phyloP scores from a whole-genome alignment of 2,797 vertebrate genomes.

The Darevskia nairensis region DNA sequence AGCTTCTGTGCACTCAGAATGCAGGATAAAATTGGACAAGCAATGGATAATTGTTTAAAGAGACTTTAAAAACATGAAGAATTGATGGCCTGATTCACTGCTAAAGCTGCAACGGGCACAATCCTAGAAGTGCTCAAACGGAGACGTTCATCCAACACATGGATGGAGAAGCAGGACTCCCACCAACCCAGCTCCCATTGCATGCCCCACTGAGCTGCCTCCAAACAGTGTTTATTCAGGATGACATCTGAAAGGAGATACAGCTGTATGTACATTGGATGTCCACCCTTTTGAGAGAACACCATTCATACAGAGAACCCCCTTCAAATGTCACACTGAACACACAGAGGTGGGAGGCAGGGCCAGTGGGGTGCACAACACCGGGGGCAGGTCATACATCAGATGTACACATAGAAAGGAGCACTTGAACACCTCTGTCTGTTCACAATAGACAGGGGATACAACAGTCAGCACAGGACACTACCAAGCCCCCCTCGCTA shows the following conservation, averaged over 20 bases:
- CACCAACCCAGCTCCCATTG: not conserved
- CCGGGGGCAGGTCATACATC: too few species aligned
- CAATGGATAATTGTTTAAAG: not conserved
- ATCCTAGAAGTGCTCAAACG: not conserved
- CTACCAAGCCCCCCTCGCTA: too few species aligned
- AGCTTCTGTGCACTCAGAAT: conserved; percentile 13
- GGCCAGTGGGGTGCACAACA: not conserved
- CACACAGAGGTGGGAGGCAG: not conserved
- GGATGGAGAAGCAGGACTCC: too few species aligned
- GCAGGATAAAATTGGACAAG: conserved; percentile 4
- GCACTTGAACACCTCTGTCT: not conserved
- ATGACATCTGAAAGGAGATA: not conserved
- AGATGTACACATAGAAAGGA: not conserved
- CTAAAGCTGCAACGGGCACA: not conserved
- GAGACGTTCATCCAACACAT: not conserved
- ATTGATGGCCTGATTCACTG: too few species aligned
- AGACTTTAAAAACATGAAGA: not conserved
- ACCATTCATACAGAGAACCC: not conserved
- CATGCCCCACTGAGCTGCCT: not conserved
- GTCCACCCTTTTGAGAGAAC: not conserved
- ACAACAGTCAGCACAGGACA: not conserved
- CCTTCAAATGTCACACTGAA: not conserved
- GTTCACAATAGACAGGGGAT: not conserved
- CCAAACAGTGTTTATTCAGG: not conserved
- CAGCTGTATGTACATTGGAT: not conserved